These are phyloP conservation scores for Ellobius talpinus DNA, from an alignment of 2,113 vertebrate species.

Conservation along the genomic window DNA sequence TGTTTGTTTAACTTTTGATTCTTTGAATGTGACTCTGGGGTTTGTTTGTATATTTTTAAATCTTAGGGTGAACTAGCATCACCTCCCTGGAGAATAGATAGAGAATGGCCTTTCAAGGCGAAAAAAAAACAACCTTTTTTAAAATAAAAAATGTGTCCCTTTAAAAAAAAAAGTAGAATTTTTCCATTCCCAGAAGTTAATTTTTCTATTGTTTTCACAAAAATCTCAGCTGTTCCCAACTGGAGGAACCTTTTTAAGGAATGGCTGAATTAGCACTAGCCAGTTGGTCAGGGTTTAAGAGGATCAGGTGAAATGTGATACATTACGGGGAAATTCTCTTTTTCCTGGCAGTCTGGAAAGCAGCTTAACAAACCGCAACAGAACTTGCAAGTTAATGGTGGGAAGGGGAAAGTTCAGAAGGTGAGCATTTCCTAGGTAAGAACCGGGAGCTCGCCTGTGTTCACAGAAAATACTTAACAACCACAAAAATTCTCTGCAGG, in stretches of 20 bases:
- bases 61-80: not conserved
- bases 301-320: conserved; percentile 69
- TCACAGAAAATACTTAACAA: conserved; percentile 17
- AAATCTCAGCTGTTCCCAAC: conserved; percentile 45
- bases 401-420: conserved; percentile 24
- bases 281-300: conserved; percentile 62
- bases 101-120: not conserved
- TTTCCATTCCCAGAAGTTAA: not conserved
- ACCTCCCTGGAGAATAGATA: conserved; percentile 49
- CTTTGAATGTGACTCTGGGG: conserved; percentile 40
- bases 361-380: conserved; percentile 34
- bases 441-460: not conserved
- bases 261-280: conserved; percentile 46
- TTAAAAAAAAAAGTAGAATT: not conserved
- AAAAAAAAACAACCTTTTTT: not conserved
- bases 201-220: conserved; percentile 4
- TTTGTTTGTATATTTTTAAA: conserved; percentile 64
- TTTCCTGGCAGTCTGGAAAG: not conserved
- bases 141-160: not conserved
- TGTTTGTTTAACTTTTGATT: conserved; percentile 68
- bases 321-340: not conserved
- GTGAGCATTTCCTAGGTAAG: not conserved
- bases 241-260: conserved; percentile 69
- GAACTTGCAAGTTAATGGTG: not conserved
- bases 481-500: not conserved